Evolutionary conservation across 1,140 invertebrate genomes (phyloP), one percentile per base, ranked within the genome.

Genomic region (Procambarus virginalis): DNA sequence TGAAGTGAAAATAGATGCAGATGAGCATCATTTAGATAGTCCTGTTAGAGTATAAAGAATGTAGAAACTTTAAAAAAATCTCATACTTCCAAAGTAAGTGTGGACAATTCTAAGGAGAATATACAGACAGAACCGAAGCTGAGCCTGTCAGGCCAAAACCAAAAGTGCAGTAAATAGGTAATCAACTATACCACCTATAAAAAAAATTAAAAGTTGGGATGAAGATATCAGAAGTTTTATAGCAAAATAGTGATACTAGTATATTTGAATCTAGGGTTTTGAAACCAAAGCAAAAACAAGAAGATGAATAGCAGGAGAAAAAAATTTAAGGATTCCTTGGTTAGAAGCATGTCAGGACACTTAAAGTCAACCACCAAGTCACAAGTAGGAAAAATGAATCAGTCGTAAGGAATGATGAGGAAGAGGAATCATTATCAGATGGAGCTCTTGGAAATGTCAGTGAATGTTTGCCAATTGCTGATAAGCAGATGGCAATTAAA

Each of bases 221-320:
- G 68, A 70, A 34, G 68, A 70, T 70, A 22, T 70, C n/a, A 70
- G 68, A 70, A 70, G 68, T 70, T 70, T 70, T 70, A n/a, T 34
- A 17, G 22, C 10, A 22, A 6, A 34, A 3, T 70, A 34, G 10
- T 34, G 10, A 2, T 70, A n/a, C 4, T 34, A 34, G n/a, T 70
- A 70, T 5, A 70, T 70, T 34, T 70, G 10, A 70, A 70, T 70
- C 20, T 34, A 10, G 10, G 10, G 51, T 55, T 5, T 8, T 8
- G 51, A 55, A 55, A 55, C 34, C 34, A 55, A 10, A 10, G 5
- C 51, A 55, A 70, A 70, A 70, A 70, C 0, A 34, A 22, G 10
- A 70, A 70, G 22, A 34, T 6, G 5, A 70, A 34, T 4, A 70
- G 6, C 4, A 22, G 17, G n/a, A 70, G 17, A 70, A 10, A 70